Conservation (phyloP, 2,113 vertebrate species). For the Pholis gunnellus region DNA sequence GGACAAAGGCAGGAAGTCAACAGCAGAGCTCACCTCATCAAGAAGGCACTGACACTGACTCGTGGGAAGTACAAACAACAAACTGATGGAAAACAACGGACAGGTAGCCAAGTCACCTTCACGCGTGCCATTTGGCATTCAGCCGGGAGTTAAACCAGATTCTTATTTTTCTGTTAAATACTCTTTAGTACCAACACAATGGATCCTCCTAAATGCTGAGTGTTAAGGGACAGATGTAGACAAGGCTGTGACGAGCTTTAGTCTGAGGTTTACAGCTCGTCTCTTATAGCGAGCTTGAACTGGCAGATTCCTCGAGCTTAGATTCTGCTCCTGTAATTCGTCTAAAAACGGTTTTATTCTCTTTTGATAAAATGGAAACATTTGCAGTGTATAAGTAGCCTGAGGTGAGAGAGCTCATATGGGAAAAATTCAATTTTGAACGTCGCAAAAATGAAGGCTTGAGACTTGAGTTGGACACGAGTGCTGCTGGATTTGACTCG, state of each 20-base stretch:
- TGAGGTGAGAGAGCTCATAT: neutral
- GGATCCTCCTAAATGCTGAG: neutral
- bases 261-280: neutral
- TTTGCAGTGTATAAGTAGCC: neutral
- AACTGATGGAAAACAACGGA: conserved; percentile 27
- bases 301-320: neutral
- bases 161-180: neutral
- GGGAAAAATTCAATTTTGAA: neutral
- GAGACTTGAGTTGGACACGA: neutral
- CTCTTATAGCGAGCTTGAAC: neutral
- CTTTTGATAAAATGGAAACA: neutral
- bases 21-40: conserved; percentile 59
- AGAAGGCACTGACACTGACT: conserved; percentile 35
- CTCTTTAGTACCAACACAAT: neutral
- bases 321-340: neutral
- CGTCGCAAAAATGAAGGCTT: neutral
- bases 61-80: conserved; percentile 59
- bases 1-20: conserved; percentile 84
- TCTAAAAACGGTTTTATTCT: neutral
- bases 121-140: neutral
- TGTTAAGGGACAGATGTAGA: neutral
- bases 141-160: neutral
- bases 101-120: conserved; percentile 13
- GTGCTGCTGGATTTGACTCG: neutral
- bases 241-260: neutral